These are phyloP conservation scores for Augochlora pura DNA, from an alignment of 1,140 invertebrate genomes.

Conservation along the genomic window DNA sequence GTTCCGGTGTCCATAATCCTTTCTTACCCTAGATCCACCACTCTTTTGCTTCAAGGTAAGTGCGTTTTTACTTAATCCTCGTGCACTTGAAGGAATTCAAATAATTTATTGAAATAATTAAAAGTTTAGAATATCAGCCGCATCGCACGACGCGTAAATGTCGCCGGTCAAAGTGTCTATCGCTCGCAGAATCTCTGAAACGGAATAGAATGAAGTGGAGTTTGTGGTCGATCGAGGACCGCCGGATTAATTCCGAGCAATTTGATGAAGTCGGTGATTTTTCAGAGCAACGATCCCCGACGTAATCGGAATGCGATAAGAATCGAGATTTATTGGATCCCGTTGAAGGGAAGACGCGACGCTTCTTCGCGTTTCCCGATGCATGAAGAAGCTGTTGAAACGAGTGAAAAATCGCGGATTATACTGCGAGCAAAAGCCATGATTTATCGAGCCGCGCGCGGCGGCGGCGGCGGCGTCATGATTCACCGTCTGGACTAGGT, in stretches of 20 bases:
- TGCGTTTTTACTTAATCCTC: conserved; percentile 1
- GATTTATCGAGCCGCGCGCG: conserved; percentile 25
- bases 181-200: too few species aligned
- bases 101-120: too few species aligned
- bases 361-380: conserved; percentile 27
- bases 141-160: too few species aligned
- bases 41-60: conserved; percentile 56
- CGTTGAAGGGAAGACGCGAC: background rate
- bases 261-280: background rate
- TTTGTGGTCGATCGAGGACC: too few species aligned
- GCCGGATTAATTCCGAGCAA: background rate
- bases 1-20: background rate
- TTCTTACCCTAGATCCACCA: background rate
- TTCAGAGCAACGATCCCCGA: too few species aligned
- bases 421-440: conserved; percentile 14
- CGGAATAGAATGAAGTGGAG: too few species aligned
- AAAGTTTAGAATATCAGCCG: too few species aligned
- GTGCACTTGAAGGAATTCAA: too few species aligned
- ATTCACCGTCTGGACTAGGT: conserved; percentile 24
- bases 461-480: conserved; percentile 20
- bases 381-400: conserved; percentile 27
- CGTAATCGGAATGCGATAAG: conserved; percentile 1
- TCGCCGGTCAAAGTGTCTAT: too few species aligned
- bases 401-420: conserved; percentile 32
- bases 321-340: conserved; percentile 27